These are phyloP conservation scores for Caenorhabditis wallacei DNA, from an alignment of 2,888 invertebrate species.

Conservation along the genomic window DNA sequence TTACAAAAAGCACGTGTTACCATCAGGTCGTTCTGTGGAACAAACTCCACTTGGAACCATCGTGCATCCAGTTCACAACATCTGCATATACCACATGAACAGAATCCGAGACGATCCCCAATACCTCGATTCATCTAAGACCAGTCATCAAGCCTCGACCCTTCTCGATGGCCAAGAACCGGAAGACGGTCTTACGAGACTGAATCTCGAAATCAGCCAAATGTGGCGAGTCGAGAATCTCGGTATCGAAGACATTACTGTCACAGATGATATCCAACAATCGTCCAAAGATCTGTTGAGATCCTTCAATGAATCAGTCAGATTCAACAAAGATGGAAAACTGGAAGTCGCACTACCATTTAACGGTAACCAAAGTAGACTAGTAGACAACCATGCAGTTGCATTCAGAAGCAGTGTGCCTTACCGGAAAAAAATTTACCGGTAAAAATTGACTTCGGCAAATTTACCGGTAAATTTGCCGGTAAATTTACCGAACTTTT, in stretches of 20 bases:
- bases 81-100: not conserved
- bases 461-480: too few relatives aligned
- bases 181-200: not conserved
- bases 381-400: not conserved
- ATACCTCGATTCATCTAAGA: too few relatives aligned
- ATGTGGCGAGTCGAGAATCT: not conserved
- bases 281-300: not conserved
- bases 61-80: not conserved
- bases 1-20: not conserved
- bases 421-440: too few relatives aligned
- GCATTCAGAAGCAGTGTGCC: too few relatives aligned
- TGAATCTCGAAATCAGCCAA: not conserved
- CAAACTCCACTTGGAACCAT: not conserved
- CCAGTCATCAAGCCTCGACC: too few relatives aligned
- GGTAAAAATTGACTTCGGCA: too few relatives aligned
- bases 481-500: too few relatives aligned
- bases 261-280: not conserved
- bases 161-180: not conserved
- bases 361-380: constrained; percentile 5
- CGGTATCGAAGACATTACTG: not conserved
- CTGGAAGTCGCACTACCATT: constrained; percentile 18
- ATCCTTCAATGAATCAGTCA: not conserved
- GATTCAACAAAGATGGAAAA: not conserved
- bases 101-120: too few relatives aligned
- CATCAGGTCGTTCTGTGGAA: not conserved